Evolutionary conservation across 2,797 vertebrate species (phyloP).

Genomic region (Pseudopleuronectes americanus): DNA sequence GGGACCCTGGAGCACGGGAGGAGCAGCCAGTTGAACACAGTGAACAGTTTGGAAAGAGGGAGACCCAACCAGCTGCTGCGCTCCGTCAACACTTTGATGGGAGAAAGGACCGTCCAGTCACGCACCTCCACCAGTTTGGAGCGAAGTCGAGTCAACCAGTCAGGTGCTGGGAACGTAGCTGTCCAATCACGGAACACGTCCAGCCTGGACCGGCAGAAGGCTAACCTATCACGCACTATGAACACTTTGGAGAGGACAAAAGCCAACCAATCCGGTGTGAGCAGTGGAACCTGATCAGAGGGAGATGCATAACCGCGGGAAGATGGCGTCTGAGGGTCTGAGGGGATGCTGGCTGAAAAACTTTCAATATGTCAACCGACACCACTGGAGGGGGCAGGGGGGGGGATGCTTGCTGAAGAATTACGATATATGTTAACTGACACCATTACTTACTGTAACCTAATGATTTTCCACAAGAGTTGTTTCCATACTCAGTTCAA

Average conservation of each 20-base stretch:
- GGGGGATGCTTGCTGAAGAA: constrained; percentile 18
- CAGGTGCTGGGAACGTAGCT: constrained; percentile 37
- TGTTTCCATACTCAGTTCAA: constrained; percentile 41
- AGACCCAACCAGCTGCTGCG: constrained; percentile 59
- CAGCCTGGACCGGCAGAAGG: constrained; percentile 80
- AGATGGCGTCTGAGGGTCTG: constrained; percentile 41
- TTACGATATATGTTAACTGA: constrained; percentile 45
- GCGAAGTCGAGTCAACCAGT: constrained; percentile 67
- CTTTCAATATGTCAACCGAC: constrained; percentile 43
- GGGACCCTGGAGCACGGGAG: constrained; percentile 45
- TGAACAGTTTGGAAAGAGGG: constrained; percentile 78
- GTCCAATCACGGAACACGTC: constrained; percentile 72
- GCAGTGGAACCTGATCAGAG: constrained; percentile 61
- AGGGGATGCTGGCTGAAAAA: constrained; percentile 18
- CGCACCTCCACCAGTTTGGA: constrained; percentile 75
- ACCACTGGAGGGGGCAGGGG: constrained; percentile 2
- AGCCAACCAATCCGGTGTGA: constrained; percentile 65
- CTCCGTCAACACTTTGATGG: constrained; percentile 47
- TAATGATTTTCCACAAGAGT: constrained; percentile 42
- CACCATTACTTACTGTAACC: constrained; percentile 49
- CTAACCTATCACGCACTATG: constrained; percentile 63
- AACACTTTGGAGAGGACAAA: constrained; percentile 78
- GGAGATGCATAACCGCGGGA: constrained; percentile 65
- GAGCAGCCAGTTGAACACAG: constrained; percentile 71
- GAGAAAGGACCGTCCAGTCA: constrained; percentile 73